A percentile compares a stretch with the other conserved stretches of the same genome.
phyloP scores from a whole-genome alignment of 1,140 invertebrate genomes.

The Lepidurus couesii region DNA sequence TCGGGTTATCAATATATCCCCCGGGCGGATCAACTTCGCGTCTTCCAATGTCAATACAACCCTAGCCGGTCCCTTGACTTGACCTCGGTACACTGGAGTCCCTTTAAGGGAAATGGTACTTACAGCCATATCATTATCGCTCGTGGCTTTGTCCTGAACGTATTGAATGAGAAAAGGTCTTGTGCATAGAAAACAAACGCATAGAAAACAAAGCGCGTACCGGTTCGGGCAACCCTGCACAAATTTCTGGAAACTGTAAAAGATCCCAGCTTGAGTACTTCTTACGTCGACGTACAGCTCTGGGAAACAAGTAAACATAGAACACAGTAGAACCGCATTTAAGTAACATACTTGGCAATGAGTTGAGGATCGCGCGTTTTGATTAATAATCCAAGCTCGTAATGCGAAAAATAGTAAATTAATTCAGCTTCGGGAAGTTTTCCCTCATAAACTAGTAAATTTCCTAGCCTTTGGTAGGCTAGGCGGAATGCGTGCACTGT shows the following conservation, averaged over 20 bases:
- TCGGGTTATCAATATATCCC: conserved; percentile 71
- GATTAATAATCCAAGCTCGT: conserved; percentile 59
- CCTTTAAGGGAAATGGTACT: conserved; percentile 47
- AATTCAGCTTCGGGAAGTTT: conserved; percentile 59
- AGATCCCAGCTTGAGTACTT: conserved; percentile 53
- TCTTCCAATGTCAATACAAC: conserved; percentile 54
- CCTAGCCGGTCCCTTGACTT: conserved; percentile 59
- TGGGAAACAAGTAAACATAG: conserved; percentile 42
- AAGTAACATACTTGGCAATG: conserved; percentile 55
- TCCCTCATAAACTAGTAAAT: conserved; percentile 55
- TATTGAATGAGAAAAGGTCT: conserved; percentile 10
- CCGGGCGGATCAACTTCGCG: conserved; percentile 44
- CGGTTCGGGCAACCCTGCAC: conserved; percentile 52
- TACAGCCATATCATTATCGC: conserved; percentile 4
- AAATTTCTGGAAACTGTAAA: conserved; percentile 59
- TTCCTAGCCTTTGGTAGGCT: conserved; percentile 54
- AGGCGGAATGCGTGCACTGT: conserved; percentile 56
- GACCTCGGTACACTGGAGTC: conserved; percentile 64
- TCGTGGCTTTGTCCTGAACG: not conserved
- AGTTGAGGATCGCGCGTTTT: conserved; percentile 48
- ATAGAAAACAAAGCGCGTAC: not conserved
- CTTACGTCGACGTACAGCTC: conserved; percentile 57
- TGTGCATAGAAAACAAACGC: not conserved
- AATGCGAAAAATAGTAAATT: conserved; percentile 61
- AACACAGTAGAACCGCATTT: not conserved